Evolutionary conservation across 64 coral and sea anemone species (phyloP), one percentile per base, ranked within the genome.

Genomic region (Platygyra sinensis): DNA sequence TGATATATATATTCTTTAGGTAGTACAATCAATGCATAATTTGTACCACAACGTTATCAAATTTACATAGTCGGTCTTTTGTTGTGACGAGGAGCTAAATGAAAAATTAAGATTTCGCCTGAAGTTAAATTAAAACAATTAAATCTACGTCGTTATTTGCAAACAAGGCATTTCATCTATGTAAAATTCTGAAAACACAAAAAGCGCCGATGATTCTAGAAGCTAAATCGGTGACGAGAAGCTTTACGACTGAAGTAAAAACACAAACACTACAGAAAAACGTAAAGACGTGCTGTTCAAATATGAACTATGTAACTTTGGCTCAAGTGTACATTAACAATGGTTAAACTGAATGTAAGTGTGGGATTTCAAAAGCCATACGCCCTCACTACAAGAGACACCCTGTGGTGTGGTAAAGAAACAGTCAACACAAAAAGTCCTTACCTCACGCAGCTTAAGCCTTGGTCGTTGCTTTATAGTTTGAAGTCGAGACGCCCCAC

Each of bases 101-200:
- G n/a, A n/a, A 69, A 11, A n/a, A n/a, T 69, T 69, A 57, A 57
- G 18, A 22, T 67, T 69, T 69, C 29, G 65, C 65, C 65, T 69
- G 20, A 69, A 69, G 65, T 69, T 69, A 69, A 69, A 57, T 57
- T 57, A 57, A 69, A 69, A 69, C n/a, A 27, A 69, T 69, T 67
- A 27, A 28, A 69, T 69, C 25, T 24, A 7, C 25, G n/a, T 69
- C 10, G 65, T 24, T 27, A 69, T 69, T 69, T 20, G 63, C 19
- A 69, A 69, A 25, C 22, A 69, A 25, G 10, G n/a, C 10, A 69
- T 69, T 27, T 27, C 65, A 24, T 1, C n/a, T 69, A 10, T 11
- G 22, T 25, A 27, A 27, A 10, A 20, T 5, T 69, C 65, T 24
- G 10, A 69, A 69, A 24, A 27, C 10, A 69, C 20, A 69, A 69